phyloP scores from a whole-genome alignment of 1,140 invertebrate species.

The Leptopilina clavipes region DNA sequence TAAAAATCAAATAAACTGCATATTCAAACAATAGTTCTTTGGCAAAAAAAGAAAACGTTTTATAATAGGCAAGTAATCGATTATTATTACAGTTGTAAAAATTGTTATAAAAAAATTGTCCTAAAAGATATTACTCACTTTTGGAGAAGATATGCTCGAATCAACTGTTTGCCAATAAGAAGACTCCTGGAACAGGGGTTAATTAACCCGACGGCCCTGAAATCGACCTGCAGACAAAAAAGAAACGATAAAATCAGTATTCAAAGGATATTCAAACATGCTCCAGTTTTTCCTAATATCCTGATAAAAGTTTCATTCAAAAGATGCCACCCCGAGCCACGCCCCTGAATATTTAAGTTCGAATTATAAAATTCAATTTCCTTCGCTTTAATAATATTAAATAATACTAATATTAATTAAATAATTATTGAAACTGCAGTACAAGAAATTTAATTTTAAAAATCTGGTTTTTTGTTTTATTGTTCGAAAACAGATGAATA shows the following conservation, averaged over 20 bases:
- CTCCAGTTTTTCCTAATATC: constrained; percentile 65
- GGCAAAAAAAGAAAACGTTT: too few species aligned
- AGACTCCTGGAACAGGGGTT: constrained; percentile 59
- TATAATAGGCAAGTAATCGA: too few species aligned
- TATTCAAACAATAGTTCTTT: too few species aligned
- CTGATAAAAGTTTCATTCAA: constrained; percentile 70
- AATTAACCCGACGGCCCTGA: constrained; percentile 53
- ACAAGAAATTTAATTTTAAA: too few species aligned
- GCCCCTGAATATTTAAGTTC: constrained; percentile 61
- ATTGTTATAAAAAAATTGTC: too few species aligned
- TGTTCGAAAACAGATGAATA: too few species aligned
- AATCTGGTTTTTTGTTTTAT: too few species aligned
- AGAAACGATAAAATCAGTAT: constrained; percentile 51
- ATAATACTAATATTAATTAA: background rate
- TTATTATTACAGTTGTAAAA: too few species aligned
- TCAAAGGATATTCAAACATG: constrained; percentile 51
- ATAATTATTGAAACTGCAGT: too few species aligned
- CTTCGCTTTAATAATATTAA: constrained; percentile 41
- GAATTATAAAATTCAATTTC: background rate
- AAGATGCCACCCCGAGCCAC: constrained; percentile 74
- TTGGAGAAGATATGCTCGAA: constrained; percentile 43
- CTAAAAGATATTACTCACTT: too few species aligned
- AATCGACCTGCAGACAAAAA: constrained; percentile 55
- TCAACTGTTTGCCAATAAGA: constrained; percentile 44
- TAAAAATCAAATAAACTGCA: too few species aligned